A percentile compares a stretch with the other conserved stretches of the same genome.
Conservation (phyloP, 2,113 vertebrate genomes). For the Albula goreensis region DNA sequence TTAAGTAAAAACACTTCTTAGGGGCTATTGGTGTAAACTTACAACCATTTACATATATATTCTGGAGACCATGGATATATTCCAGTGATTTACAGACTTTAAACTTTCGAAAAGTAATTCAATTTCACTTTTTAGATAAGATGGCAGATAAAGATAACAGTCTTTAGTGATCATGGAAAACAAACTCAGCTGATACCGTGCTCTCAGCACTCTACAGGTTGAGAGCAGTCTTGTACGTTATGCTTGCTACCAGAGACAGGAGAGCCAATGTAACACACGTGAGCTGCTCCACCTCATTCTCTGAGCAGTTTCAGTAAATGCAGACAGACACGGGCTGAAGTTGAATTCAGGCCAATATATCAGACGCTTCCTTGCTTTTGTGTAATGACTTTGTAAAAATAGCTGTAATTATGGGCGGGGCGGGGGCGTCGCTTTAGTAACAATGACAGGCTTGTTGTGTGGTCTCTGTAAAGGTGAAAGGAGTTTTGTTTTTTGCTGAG, state of each 20-base stretch:
- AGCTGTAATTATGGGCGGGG: neutral
- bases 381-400: neutral
- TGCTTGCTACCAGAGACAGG: neutral
- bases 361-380: neutral
- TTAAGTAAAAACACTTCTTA: neutral
- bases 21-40: neutral
- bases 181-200: neutral
- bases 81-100: neutral
- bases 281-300: neutral
- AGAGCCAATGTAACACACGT: too few species aligned
- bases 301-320: neutral
- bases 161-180: neutral
- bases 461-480: neutral
- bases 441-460: neutral
- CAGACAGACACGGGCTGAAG: neutral
- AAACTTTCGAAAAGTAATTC: too few species aligned
- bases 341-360: neutral
- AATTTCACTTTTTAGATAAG: too few species aligned
- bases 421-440: neutral
- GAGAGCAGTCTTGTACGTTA: neutral
- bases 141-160: neutral
- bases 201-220: neutral
- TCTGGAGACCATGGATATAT: too few species aligned
- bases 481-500: neutral
- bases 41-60: too few species aligned